Evolutionary conservation across 2,797 vertebrate genomes (phyloP).

Genomic region (Etheostoma nigrum): DNA sequence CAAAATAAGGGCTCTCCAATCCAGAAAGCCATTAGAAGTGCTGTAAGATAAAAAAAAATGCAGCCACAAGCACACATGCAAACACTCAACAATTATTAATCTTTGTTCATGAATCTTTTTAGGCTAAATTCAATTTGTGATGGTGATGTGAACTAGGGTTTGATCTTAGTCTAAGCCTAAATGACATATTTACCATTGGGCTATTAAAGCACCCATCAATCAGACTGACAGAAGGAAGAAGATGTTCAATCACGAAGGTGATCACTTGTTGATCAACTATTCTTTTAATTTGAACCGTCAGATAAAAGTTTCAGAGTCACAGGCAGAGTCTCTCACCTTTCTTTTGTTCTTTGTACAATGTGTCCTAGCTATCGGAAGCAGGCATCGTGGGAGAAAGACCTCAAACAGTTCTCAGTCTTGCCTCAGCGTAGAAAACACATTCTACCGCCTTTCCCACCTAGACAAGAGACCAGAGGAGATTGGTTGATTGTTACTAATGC

Average conservation of each 20-base stretch:
- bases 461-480: constrained; percentile 57
- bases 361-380: constrained; percentile 47
- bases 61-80: constrained; percentile 8
- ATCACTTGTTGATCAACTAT: constrained; percentile 1
- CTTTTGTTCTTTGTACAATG: constrained; percentile 34
- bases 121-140: constrained; percentile 7
- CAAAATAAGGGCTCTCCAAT: constrained; percentile 58
- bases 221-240: neutral
- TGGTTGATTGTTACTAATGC: constrained; percentile 72
- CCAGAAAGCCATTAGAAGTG: constrained; percentile 51
- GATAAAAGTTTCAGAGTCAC: neutral
- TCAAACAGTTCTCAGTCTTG: constrained; percentile 61
- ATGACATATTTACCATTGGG: neutral
- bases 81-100: constrained; percentile 6
- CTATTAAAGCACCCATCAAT: neutral
- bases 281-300: neutral
- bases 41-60: constrained; percentile 25
- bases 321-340: constrained; percentile 34
- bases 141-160: neutral
- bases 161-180: neutral
- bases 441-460: constrained; percentile 50
- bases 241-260: neutral
- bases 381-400: constrained; percentile 75
- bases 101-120: constrained; percentile 18
- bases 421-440: constrained; percentile 20